Evolutionary conservation across 1,140 invertebrate genomes (phyloP).

Genomic region (Dinoponera quadriceps): DNA sequence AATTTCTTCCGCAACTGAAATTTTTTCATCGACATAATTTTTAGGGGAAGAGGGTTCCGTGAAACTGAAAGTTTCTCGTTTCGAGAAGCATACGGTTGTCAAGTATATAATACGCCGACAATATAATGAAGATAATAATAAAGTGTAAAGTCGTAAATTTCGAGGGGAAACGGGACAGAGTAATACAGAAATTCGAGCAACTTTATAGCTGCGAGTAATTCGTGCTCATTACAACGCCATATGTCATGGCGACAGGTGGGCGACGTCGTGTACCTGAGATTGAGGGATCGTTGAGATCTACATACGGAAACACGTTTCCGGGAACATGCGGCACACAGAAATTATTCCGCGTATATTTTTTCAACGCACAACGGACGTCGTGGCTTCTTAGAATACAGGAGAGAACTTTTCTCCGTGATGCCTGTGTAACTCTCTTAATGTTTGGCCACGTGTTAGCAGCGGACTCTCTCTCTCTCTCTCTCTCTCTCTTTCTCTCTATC

Average conservation of each 20-base stretch:
- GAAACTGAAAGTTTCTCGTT: no score
- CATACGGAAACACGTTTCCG: not conserved
- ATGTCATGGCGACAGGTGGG: not conserved
- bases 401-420: not conserved
- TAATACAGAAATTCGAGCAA: not conserved
- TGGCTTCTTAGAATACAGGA: not conserved
- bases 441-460: not conserved
- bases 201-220: not conserved
- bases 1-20: no score
- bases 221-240: not conserved
- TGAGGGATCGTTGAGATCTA: slow-evolving; percentile 5
- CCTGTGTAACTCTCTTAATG: not conserved
- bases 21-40: no score
- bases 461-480: no score
- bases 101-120: no score
- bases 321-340: no score
- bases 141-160: not conserved
- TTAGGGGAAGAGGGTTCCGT: no score
- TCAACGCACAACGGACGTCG: not conserved
- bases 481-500: no score
- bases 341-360: not conserved
- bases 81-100: no score
- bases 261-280: not conserved
- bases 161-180: not conserved
- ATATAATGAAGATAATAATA: no score